Evolutionary conservation across 1,140 invertebrate species (phyloP).

Genomic region (Ceratitis capitata): DNA sequence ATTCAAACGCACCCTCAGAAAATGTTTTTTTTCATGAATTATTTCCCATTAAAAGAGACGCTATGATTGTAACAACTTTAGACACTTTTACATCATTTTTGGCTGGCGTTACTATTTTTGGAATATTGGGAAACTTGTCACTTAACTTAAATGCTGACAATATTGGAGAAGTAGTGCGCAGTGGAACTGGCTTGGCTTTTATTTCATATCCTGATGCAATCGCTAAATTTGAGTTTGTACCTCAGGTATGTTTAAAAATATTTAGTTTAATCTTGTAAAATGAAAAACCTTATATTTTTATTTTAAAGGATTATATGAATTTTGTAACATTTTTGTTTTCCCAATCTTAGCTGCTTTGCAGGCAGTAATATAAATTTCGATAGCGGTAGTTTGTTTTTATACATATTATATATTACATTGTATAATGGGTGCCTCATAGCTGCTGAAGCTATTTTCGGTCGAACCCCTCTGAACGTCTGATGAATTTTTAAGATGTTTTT

Average conservation of each 20-base stretch:
- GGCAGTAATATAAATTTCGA: too few species aligned
- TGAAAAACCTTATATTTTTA: too few species aligned
- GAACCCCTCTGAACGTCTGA: too few species aligned
- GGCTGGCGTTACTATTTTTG: constrained; percentile 83
- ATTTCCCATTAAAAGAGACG: constrained; percentile 69
- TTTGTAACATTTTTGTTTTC: too few species aligned
- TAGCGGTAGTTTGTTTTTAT: too few species aligned
- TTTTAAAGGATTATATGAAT: too few species aligned
- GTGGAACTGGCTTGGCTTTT: constrained; percentile 81
- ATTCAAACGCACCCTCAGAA: not conserved
- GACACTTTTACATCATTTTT: constrained; percentile 81
- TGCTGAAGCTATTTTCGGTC: too few species aligned
- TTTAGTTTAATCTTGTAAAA: too few species aligned
- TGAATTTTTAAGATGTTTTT: too few species aligned
- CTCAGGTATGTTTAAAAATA: constrained; percentile 69
- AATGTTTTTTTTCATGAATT: not conserved
- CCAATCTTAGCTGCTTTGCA: too few species aligned
- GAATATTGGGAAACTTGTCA: constrained; percentile 78
- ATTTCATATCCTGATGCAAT: constrained; percentile 92
- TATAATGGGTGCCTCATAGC: too few species aligned
- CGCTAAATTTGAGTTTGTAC: constrained; percentile 78
- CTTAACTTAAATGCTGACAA: constrained; percentile 69
- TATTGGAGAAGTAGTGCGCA: constrained; percentile 70
- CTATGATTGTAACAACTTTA: constrained; percentile 75
- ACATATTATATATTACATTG: too few species aligned